Percentiles rank a stretch among this genome's conserved stretches.
Evolutionary conservation across 1,140 invertebrate species (phyloP).

Genomic region (Elysia chlorotica): DNA sequence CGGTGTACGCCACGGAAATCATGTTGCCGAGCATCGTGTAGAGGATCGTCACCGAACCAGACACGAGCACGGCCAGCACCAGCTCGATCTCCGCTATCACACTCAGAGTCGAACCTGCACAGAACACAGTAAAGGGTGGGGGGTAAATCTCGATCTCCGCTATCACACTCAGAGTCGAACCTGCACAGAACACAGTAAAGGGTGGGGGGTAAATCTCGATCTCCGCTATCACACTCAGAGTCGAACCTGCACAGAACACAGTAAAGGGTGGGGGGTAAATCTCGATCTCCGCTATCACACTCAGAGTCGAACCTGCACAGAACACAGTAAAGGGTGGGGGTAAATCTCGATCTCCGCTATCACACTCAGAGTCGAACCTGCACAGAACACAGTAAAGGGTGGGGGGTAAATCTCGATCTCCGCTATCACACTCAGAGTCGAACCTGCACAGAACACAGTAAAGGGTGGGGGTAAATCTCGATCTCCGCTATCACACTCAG

Average conservation of each 20-base stretch:
- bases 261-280: too few species aligned
- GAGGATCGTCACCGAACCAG: conserved; percentile 46
- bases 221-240: too few species aligned
- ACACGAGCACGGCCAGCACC: conserved; percentile 45
- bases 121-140: background rate
- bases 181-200: too few species aligned
- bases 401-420: too few species aligned
- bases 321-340: too few species aligned
- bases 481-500: background rate
- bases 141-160: background rate
- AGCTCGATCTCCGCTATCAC: conserved; percentile 49
- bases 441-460: conserved; percentile 36
- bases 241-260: too few species aligned
- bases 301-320: too few species aligned
- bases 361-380: too few species aligned
- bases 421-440: conserved; percentile 55
- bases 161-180: background rate
- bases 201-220: too few species aligned
- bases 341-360: too few species aligned
- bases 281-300: too few species aligned
- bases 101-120: conserved; percentile 53
- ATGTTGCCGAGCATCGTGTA: conserved; percentile 60
- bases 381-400: too few species aligned
- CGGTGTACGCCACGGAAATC: conserved; percentile 59
- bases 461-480: background rate